Evolutionary conservation across 2,888 invertebrate species (phyloP).

Genomic region (Eupithecia subfuscata): DNA sequence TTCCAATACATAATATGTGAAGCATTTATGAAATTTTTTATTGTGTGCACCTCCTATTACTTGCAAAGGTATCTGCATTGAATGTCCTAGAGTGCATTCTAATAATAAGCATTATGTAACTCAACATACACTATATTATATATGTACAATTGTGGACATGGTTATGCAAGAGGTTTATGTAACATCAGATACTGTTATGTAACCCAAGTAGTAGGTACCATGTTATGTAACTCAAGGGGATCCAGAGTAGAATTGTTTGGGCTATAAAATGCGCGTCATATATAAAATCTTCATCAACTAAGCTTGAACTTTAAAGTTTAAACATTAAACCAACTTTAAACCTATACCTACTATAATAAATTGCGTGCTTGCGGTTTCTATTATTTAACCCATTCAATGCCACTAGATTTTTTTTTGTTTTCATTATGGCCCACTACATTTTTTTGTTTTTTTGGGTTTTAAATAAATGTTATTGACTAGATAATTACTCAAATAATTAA

Average conservation of each 20-base stretch:
- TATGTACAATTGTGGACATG: constrained; percentile 28
- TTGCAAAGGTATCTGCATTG: not conserved
- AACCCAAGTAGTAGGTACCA: constrained; percentile 24
- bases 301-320: not conserved
- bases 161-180: constrained; percentile 44
- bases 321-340: not conserved
- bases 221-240: constrained; percentile 36
- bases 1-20: constrained; percentile 55
- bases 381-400: too few relatives aligned
- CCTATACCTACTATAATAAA: too few relatives aligned
- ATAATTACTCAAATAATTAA: too few relatives aligned
- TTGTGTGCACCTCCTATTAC: not conserved
- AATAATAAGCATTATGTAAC: constrained; percentile 49
- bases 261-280: constrained; percentile 18
- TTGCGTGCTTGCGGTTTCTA: not conserved
- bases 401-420: too few relatives aligned
- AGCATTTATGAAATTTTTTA: constrained; percentile 35
- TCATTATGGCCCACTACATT: too few relatives aligned
- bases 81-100: not conserved
- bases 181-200: constrained; percentile 25
- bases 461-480: too few relatives aligned
- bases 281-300: not conserved
- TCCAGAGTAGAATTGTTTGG: constrained; percentile 5
- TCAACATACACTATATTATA: constrained; percentile 40
- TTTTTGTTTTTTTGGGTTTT: too few relatives aligned